Evolutionary conservation across 2,113 vertebrate genomes (phyloP), one percentile per base, ranked within the genome.

Genomic region (Phoxinus phoxinus): DNA sequence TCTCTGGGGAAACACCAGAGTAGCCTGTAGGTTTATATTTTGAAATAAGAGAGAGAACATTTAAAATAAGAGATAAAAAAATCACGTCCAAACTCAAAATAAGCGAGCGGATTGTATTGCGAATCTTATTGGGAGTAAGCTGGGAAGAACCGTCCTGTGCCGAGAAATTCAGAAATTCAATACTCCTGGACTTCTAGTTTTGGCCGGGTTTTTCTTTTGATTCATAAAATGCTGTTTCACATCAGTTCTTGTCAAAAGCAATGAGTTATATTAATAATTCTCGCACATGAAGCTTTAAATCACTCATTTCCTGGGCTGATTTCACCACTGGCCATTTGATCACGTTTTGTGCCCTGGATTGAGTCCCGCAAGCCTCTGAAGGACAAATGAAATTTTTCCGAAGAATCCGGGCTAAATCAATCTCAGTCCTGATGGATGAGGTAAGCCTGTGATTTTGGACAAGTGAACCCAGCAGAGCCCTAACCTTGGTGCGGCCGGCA

Each of bases 161-260:
- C 69, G 53, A 73, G 83, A 85, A 83, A 85, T 72, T 46, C 48
- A 73, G 83, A 85, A 83, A 85, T 72, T 46, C 48, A 78, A 23
- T 80, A 56, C 84, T 65, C 87, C 84, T 86, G 84, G 80, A 58
- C 56, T 51, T 74, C 41, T 73, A 35, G 1, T 44, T 65, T 11
- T 35, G 63, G 51, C 23, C 2, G 7, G n/a, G 15, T 17, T 46
- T 81, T 19, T 19, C 21, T 30, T 73, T 11, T 67, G 75, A 74
- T 84, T 88, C 76, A 63, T 53, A 46, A 72, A 35, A 84, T 58
- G 27, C 44, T 32, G 65, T 37, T 44, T 72, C 13, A 30, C 69
- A 48, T 83, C 37, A 72, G 69, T 83, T 83, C 61, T 44, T 82
- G 79, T 56, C 73, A 46, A 71, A 56, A 12, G 48, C 61, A 25